phyloP scores from a whole-genome alignment of 2,113 vertebrate genomes.

The Cyrtonyx montezumae region DNA sequence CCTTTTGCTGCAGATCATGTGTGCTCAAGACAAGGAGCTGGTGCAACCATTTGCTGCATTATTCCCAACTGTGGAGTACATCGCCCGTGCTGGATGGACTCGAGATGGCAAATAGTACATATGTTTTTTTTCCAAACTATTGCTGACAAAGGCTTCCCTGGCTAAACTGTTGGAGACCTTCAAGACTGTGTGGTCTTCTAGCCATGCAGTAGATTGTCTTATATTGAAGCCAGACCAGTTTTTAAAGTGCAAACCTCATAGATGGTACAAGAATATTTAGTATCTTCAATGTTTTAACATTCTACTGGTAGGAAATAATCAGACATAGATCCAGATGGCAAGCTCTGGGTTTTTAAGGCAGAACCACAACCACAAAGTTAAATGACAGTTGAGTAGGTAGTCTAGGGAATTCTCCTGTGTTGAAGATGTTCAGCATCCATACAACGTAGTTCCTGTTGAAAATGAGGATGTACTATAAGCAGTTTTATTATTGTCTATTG shows the following conservation, averaged over 20 bases:
- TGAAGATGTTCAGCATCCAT: not conserved
- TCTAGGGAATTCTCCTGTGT: not conserved
- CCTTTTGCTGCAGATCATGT: conserved; percentile 81
- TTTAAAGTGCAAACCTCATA: conserved; percentile 17
- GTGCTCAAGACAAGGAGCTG: conserved; percentile 89
- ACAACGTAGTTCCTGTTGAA: not conserved
- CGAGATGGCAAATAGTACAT: conserved; percentile 91
- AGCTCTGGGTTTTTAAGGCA: not conserved
- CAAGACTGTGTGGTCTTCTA: accelerated
- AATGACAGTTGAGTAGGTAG: not conserved
- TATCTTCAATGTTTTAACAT: not conserved
- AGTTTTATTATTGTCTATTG: not conserved
- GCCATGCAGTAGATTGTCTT: not conserved
- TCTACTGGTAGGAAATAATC: not conserved
- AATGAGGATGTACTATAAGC: not conserved
- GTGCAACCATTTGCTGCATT: conserved; percentile 85
- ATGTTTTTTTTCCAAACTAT: not conserved
- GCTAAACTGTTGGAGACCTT: not conserved
- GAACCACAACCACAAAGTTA: not conserved
- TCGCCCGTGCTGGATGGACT: conserved; percentile 95
- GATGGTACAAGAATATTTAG: not conserved
- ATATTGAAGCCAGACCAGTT: not conserved
- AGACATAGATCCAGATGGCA: not conserved
- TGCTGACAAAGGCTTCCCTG: not conserved
- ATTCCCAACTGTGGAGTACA: conserved; percentile 92